Conservation (phyloP, 1,140 invertebrate species). For the Coelopa frigida region DNA sequence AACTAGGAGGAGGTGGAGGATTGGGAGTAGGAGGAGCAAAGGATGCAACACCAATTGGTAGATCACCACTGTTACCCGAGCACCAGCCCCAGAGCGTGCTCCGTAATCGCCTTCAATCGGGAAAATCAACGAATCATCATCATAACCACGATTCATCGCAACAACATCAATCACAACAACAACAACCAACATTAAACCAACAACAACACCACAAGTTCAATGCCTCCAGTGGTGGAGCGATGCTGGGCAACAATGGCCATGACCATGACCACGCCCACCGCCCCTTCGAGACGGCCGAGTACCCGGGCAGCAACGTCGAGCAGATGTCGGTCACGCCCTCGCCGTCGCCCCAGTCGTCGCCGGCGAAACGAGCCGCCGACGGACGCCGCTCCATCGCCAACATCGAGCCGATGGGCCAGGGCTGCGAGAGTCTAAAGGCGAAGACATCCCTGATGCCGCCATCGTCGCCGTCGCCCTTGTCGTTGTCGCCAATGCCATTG, state of each 20-base stretch:
- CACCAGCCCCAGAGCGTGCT: neutral
- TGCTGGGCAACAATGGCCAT: neutral
- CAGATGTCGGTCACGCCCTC: slow-evolving; percentile 33
- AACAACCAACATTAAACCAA: slow-evolving; percentile 1
- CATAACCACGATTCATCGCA: slow-evolving; percentile 1
- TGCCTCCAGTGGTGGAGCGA: neutral
- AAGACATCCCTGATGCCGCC: neutral
- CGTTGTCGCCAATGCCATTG: neutral
- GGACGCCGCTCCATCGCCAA: neutral
- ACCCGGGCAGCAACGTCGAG: slow-evolving; percentile 33
- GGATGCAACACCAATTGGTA: too few species aligned
- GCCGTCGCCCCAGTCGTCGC: slow-evolving; percentile 24
- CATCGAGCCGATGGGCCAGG: neutral
- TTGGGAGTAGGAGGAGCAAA: too few species aligned
- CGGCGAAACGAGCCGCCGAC: slow-evolving; percentile 1
- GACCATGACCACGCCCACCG: neutral
- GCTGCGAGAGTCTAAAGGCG: neutral
- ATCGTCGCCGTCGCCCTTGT: neutral
- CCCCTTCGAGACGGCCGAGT: slow-evolving; percentile 18
- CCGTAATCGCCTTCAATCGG: slow-evolving; percentile 5
- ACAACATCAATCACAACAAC: neutral
- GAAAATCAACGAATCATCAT: neutral
- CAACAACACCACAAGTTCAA: neutral
- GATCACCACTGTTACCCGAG: too few species aligned
- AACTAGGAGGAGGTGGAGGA: too few species aligned